phyloP scores from a whole-genome alignment of 2,113 vertebrate species.

The Corynorhinus townsendii region DNA sequence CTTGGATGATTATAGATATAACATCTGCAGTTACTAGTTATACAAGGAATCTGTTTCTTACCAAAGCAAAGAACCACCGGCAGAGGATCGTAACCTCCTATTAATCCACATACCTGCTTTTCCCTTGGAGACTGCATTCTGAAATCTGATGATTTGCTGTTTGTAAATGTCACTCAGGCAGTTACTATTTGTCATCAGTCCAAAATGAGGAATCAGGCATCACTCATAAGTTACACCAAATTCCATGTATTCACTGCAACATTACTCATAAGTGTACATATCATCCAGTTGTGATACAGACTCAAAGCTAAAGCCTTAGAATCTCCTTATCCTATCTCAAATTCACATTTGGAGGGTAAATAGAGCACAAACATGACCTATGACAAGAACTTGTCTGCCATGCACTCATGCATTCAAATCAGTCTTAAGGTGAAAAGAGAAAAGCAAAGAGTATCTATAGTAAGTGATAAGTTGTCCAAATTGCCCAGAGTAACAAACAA shows the following conservation, averaged over 20 bases:
- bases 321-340: not conserved
- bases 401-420: not conserved
- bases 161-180: slow-evolving; percentile 49
- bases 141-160: slow-evolving; percentile 42
- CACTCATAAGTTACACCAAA: not conserved
- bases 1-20: not conserved
- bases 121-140: slow-evolving; percentile 48
- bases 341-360: not conserved
- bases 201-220: not conserved
- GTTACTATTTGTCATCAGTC: not conserved
- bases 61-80: not conserved
- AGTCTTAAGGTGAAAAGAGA: not conserved
- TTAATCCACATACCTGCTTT: slow-evolving; percentile 17
- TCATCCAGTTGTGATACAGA: not conserved
- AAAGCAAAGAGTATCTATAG: not conserved
- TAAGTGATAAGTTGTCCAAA: not conserved
- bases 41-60: not conserved
- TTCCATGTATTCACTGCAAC: not conserved
- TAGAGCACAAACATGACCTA: not conserved
- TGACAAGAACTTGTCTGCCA: not conserved
- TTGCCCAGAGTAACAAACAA: not conserved
- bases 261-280: not conserved
- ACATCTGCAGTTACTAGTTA: not conserved
- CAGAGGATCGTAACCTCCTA: not conserved
- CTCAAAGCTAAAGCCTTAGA: not conserved